Conservation (phyloP, 2,888 invertebrate species). For the Cephus sareptanus region DNA sequence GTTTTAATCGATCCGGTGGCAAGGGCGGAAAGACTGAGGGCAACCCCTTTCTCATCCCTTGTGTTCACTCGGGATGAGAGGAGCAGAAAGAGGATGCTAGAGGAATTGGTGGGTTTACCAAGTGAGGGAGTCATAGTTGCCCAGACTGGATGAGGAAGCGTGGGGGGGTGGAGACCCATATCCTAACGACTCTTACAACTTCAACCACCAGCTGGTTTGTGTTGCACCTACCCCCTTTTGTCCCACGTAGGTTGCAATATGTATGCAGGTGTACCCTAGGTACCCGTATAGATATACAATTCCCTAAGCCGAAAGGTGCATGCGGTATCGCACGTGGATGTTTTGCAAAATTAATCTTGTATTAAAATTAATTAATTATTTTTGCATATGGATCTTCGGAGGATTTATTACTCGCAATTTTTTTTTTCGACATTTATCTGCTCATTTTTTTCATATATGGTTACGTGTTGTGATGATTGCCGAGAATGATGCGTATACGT, state of each 20-base stretch:
- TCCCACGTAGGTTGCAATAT: neutral
- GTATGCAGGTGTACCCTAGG: neutral
- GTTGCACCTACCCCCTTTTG: slow-evolving; percentile 41
- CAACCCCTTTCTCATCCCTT: neutral
- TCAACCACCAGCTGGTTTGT: slow-evolving; percentile 55
- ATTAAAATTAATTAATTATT: neutral
- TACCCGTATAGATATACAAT: neutral
- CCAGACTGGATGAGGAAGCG: slow-evolving; percentile 7
- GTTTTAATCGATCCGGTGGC: slow-evolving; percentile 62
- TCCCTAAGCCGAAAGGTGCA: neutral
- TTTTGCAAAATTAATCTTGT: neutral
- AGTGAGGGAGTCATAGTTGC: neutral
- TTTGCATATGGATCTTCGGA: neutral
- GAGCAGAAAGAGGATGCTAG: slow-evolving; percentile 17
- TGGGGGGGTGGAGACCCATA: slow-evolving; percentile 48
- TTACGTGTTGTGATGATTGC: neutral
- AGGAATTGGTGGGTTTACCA: slow-evolving; percentile 3
- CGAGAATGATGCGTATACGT: neutral
- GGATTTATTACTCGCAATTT: neutral
- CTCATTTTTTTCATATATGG: neutral
- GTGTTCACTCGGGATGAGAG: slow-evolving; percentile 16
- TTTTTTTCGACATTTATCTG: neutral
- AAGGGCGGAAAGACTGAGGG: slow-evolving; percentile 33
- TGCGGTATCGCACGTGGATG: neutral
- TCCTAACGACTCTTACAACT: slow-evolving; percentile 61